These are phyloP conservation scores for Trisateles emortualis DNA, from an alignment of 2,888 invertebrate species.

Conservation along the genomic window DNA sequence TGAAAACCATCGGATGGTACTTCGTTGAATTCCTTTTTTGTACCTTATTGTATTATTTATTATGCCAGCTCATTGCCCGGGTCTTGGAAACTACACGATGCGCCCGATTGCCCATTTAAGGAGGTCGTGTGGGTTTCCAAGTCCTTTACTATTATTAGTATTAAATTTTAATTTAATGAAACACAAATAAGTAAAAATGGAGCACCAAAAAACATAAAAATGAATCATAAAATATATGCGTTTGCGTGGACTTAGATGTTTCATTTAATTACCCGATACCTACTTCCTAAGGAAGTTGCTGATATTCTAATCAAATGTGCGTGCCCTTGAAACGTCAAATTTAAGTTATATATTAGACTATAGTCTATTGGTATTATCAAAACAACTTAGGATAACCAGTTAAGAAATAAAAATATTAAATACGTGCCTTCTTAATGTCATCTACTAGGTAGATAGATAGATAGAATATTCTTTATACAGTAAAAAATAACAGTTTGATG, in stretches of 20 bases:
- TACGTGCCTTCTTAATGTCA: too few species aligned
- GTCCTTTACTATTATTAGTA: slow-evolving; percentile 80
- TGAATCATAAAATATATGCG: slow-evolving; percentile 83
- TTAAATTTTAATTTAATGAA: slow-evolving; percentile 84
- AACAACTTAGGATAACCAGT: neutral
- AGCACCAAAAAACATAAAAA: slow-evolving; percentile 84
- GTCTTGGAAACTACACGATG: slow-evolving; percentile 69
- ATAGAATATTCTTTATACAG: too few species aligned
- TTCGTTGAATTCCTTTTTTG: slow-evolving; percentile 78
- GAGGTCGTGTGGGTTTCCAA: slow-evolving; percentile 71
- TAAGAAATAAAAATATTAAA: neutral
- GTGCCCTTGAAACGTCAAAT: neutral
- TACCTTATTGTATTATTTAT: slow-evolving; percentile 85
- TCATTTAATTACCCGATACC: slow-evolving; percentile 53
- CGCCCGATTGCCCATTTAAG: slow-evolving; percentile 84
- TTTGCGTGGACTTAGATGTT: slow-evolving; percentile 77
- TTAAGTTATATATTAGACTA: neutral
- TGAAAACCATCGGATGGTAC: slow-evolving; percentile 81
- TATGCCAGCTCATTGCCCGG: slow-evolving; percentile 85
- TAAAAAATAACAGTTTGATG: too few species aligned
- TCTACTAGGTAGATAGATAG: too few species aligned
- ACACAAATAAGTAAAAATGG: slow-evolving; percentile 82
- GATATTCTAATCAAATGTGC: neutral
- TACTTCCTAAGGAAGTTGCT: neutral
- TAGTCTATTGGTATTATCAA: neutral